A percentile compares a stretch with the other conserved stretches of the same genome.
Evolutionary conservation across 1,140 invertebrate genomes (phyloP).

Genomic region (Aphidius gifuensis): DNA sequence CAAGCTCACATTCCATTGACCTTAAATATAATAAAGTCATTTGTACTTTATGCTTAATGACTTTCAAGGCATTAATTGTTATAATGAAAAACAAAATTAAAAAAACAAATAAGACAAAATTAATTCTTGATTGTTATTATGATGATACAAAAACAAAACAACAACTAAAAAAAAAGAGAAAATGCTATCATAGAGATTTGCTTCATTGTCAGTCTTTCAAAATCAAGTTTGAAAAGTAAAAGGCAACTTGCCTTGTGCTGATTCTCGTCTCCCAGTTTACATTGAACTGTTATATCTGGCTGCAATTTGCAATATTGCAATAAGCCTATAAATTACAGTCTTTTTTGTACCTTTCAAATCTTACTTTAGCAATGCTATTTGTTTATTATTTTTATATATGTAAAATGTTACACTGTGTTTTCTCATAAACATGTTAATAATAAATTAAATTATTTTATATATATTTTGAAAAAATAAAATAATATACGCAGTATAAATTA

Average conservation of each 20-base stretch:
- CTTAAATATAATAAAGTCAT: too few relatives aligned
- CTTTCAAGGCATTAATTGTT: not conserved
- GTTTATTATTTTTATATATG: too few relatives aligned
- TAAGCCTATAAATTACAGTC: not conserved
- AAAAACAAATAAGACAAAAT: not conserved
- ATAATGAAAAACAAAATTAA: not conserved
- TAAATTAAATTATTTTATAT: not conserved
- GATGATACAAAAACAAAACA: slow-evolving; percentile 2
- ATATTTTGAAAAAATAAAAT: slow-evolving; percentile 10
- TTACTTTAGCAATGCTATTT: too few relatives aligned
- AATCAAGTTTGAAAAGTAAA: slow-evolving; percentile 48
- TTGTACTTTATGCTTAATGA: too few relatives aligned
- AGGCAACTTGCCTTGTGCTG: slow-evolving; percentile 48
- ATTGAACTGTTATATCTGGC: not conserved
- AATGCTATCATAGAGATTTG: too few relatives aligned
- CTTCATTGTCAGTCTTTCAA: not conserved
- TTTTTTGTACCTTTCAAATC: too few relatives aligned
- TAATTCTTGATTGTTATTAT: slow-evolving; percentile 7
- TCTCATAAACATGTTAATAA: slow-evolving; percentile 4
- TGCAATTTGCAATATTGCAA: slow-evolving; percentile 18
- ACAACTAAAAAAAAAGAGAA: not conserved
- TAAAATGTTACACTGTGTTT: not conserved
- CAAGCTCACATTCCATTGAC: too few relatives aligned
- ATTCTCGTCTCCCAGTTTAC: slow-evolving; percentile 32
- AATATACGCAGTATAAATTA: too few relatives aligned